These are phyloP conservation scores for Oreotrochilus melanogaster DNA, from an alignment of 2,113 vertebrate genomes.

Conservation along the genomic window DNA sequence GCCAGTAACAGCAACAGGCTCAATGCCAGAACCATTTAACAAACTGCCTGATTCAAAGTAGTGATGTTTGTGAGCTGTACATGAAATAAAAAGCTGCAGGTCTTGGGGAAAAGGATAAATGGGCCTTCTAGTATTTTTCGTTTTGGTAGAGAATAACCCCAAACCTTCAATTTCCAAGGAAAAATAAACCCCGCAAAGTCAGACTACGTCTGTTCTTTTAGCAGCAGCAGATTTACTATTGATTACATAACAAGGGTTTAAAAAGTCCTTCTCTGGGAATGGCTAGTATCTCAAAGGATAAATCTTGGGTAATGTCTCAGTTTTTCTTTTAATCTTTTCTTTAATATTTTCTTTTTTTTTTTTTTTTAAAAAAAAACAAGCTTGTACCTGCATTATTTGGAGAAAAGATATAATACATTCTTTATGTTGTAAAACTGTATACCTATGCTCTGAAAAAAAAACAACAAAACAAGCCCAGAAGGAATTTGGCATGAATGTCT, in stretches of 20 bases:
- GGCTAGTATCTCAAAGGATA: background rate
- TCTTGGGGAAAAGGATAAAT: background rate
- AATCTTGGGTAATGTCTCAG: background rate
- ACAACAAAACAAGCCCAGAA: background rate
- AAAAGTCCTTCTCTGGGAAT: background rate
- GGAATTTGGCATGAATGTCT: background rate
- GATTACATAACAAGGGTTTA: background rate
- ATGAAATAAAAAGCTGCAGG: background rate
- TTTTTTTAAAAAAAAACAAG: background rate
- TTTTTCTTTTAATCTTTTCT: background rate
- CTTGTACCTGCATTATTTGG: background rate
- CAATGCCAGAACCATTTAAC: background rate
- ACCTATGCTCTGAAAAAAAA: background rate
- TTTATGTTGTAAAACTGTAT: background rate
- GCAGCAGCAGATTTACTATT: background rate
- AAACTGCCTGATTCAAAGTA: background rate
- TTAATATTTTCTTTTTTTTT: no score
- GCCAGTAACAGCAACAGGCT: background rate
- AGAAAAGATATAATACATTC: background rate
- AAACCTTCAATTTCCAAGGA: background rate
- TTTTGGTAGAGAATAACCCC: background rate
- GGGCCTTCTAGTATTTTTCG: background rate
- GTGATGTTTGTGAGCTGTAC: background rate
- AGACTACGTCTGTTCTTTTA: background rate
- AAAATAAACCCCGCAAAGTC: background rate